Evolutionary conservation across 2,113 vertebrate species (phyloP), one percentile per base, ranked within the genome.

Genomic region (Larimichthys crocea): DNA sequence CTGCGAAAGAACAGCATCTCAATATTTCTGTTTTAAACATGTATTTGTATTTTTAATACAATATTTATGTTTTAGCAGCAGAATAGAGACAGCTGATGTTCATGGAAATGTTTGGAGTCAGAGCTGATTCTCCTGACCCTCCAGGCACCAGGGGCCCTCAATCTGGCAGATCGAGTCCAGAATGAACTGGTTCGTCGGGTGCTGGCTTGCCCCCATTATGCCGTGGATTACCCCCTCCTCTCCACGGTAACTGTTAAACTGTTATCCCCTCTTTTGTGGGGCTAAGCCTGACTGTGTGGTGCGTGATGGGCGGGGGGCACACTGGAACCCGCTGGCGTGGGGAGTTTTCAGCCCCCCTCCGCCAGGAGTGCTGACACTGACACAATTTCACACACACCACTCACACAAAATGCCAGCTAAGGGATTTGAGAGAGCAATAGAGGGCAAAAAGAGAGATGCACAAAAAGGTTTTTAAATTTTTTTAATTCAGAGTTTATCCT

Each of bases 191-290:
- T 87, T 86, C 76, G 49, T 31, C 42, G 20, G 61, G 24, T 16
- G 88, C 57, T 83, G 79, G 79, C 60, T 52, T 81, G 56, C 76
- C 46, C 35, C 85, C 86, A 93, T 94, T 94, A 92, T 93, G 60
- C 76, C 10, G 35, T 85, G 89, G 92, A 95, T 93, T 92, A 93
- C 88, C 74, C 85, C 69, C 76, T 85, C 84, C 83, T 79, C 87
- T 78, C 68, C 81, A 82, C 53, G 12, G 88, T 74, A 79, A 83
- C 86, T 83, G 89, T 93, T 88, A 80, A 75, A 79, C 85, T 72
- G 76, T 93, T 89, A 95, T 93, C 93, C 94, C 77, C 71, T 66
- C 94, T 91, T 94, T 95, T 95, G 94, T 95, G 86, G 81, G 65
- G 76, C 46, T 93, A 95, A 95, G 85, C 91, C 89, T 52, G 67